Evolutionary conservation across 2,797 vertebrate species (phyloP), one percentile per base, ranked within the genome.

Genomic region (Amblyopsis hoosieri): DNA sequence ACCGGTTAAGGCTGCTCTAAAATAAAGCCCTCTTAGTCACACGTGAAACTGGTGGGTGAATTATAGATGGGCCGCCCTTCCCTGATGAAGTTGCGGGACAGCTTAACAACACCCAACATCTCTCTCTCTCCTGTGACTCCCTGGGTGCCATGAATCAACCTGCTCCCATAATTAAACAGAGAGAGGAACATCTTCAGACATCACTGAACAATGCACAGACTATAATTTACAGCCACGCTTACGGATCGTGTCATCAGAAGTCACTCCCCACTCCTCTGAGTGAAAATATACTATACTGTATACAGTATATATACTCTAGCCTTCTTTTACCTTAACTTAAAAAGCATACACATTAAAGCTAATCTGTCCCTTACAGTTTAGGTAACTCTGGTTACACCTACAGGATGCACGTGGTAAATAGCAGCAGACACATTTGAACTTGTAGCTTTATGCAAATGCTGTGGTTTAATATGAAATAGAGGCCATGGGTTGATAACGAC

Each of bases 1-100:
- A 81, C 87, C 82, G 69, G 74, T 93, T 92, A 89, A 76, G 69
- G 86, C 86, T 79, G 67, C 72, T 81, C 85, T 79, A 87, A 87
- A 90, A 90, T 90, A 91, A 93, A 92, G 87, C 77, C 81, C 78
- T 84, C 73, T 89, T 90, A 87, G 78, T 87, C 79, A 86, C 81
- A 87, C 87, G 87, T 78, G 84, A 89, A 23, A 75, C 74, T 76
- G 73, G 54, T 2, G 64, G 74, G 72, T 92, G 83, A 93, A 93
- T 92, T 91, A 93, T 93, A 66, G 78, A 93, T 91, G 75, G 68
- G 68, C n/a, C 47, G 60, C 63, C 76, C 82, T 17, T 13, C 10
- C 10, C 85, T 90, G 89, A 90, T 89, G 85, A 89, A 90, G 88
- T 90, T 85, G 86, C 76, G 83, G 78, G 85, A 88, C 84, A 88